These are phyloP conservation scores for Donacobius atricapilla DNA, from an alignment of 2,113 vertebrate genomes.

Conservation along the genomic window DNA sequence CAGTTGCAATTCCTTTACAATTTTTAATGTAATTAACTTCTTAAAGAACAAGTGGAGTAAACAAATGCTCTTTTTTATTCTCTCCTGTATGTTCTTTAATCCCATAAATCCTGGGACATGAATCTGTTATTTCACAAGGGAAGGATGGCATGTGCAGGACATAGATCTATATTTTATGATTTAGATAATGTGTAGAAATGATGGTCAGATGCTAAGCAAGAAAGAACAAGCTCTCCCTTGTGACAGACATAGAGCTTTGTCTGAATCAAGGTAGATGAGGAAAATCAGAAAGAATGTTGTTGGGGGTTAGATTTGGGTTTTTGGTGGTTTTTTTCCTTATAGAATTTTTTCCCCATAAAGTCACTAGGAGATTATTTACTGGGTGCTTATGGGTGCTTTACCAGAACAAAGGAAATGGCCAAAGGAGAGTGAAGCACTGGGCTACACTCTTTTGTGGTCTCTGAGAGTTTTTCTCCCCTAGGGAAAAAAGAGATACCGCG, in stretches of 20 bases:
- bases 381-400: too few relatives aligned
- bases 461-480: too few relatives aligned
- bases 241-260: not conserved
- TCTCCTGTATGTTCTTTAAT: not conserved
- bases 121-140: not conserved
- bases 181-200: not conserved
- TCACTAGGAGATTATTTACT: too few relatives aligned
- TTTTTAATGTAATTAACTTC: not conserved
- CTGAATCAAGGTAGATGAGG: not conserved
- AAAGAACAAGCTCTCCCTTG: rapidly evolving
- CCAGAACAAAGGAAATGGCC: too few relatives aligned
- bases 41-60: not conserved
- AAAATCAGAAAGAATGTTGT: not conserved
- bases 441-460: too few relatives aligned
- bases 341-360: too few relatives aligned
- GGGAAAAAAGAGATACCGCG: too few relatives aligned
- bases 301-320: too few relatives aligned
- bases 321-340: too few relatives aligned
- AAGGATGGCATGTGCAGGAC: not conserved
- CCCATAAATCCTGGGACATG: not conserved
- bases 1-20: not conserved
- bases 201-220: not conserved
- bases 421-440: too few relatives aligned
- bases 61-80: not conserved
- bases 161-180: not conserved